Evolutionary conservation across 2,113 vertebrate genomes (phyloP).

Genomic region (Castor canadensis): DNA sequence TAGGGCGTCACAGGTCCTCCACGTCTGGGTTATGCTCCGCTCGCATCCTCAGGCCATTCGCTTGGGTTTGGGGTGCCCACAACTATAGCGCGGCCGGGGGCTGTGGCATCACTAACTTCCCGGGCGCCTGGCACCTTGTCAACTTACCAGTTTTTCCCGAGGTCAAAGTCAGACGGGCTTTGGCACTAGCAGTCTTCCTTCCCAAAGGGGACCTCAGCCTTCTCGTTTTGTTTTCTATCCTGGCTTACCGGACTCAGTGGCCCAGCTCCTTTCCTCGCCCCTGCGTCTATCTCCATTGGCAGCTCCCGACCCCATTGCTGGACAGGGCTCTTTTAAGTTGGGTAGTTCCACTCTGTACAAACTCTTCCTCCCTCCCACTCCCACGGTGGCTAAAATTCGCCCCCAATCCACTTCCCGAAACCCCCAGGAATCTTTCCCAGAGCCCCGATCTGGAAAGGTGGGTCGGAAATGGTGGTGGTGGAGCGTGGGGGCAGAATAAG

Average conservation of each 20-base stretch:
- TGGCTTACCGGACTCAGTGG: neutral
- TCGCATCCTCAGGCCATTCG: neutral
- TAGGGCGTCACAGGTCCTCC: neutral
- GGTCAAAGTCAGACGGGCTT: neutral
- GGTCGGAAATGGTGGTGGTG: neutral
- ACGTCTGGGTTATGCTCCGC: neutral
- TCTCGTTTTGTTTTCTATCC: neutral
- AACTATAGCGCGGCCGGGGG: neutral
- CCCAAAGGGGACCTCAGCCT: neutral
- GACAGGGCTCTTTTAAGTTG: too few relatives aligned
- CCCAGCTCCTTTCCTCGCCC: neutral
- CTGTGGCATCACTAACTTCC: neutral
- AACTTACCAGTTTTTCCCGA: neutral
- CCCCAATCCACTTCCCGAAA: neutral
- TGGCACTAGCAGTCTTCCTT: neutral
- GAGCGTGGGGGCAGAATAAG: neutral
- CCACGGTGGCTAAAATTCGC: neutral
- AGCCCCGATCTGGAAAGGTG: too few relatives aligned
- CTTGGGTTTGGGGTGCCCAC: neutral
- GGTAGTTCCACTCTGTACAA: fast-evolving
- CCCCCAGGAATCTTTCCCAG: too few relatives aligned
- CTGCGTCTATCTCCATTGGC: fast-evolving
- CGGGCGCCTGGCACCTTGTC: neutral
- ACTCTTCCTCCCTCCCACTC: neutral
- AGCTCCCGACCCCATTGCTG: fast-evolving